phyloP scores from a whole-genome alignment of 2,113 vertebrate genomes.

The Acrocephalus arundinaceus region DNA sequence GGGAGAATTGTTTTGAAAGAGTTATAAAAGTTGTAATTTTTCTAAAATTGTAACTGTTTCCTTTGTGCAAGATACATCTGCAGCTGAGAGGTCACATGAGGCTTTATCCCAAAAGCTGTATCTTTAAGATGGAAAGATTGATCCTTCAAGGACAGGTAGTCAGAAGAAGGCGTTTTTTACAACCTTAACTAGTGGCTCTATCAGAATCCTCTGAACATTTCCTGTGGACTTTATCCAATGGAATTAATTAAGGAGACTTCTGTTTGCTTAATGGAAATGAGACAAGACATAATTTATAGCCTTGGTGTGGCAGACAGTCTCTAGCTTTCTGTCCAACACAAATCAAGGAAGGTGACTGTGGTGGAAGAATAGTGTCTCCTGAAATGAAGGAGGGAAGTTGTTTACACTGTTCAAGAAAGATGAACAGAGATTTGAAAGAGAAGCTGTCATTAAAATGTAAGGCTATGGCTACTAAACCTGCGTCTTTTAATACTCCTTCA shows the following conservation, averaged over 20 bases:
- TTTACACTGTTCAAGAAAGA: not conserved
- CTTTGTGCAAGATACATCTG: not conserved
- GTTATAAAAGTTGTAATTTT: not conserved
- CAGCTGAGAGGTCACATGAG: not conserved
- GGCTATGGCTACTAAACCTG: not conserved
- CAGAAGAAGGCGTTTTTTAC: not conserved
- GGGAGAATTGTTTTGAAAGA: not conserved
- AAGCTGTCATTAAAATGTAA: not conserved
- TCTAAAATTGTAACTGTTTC: not conserved
- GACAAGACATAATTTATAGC: not conserved
- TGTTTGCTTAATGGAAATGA: constrained; percentile 20
- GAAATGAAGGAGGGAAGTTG: not conserved
- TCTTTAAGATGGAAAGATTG: not conserved
- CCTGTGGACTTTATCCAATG: not conserved
- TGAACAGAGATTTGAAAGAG: not conserved
- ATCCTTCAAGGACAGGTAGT: not conserved
- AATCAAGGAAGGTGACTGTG: not conserved
- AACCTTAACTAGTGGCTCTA: not conserved
- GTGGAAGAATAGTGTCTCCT: not conserved
- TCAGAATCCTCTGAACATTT: not conserved
- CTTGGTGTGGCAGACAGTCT: not conserved
- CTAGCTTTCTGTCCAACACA: not conserved
- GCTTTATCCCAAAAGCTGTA: not conserved
- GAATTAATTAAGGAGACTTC: constrained; percentile 17
- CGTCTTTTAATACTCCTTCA: not conserved